A percentile compares a stretch with the other conserved stretches of the same genome.
These are phyloP conservation scores for Ctena decussata DNA, from an alignment of 2,888 invertebrate species.

Conservation along the genomic window DNA sequence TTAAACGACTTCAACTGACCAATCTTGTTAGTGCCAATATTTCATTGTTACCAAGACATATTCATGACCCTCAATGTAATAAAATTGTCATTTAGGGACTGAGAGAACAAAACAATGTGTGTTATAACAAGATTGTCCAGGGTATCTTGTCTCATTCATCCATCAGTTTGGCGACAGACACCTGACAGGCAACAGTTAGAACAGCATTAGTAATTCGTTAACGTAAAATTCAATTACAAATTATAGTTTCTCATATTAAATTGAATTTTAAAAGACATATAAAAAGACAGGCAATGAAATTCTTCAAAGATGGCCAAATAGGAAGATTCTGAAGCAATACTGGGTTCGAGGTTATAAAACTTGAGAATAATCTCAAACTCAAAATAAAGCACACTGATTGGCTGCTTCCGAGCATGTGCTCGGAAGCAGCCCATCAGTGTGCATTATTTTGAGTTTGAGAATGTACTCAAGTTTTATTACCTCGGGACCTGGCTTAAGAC, in stretches of 20 bases:
- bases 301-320: too few relatives aligned
- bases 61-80: conserved; percentile 10
- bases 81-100: conserved; percentile 1
- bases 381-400: too few relatives aligned
- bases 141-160: background rate
- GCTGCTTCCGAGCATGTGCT: too few relatives aligned
- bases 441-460: too few relatives aligned
- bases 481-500: too few relatives aligned
- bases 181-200: background rate
- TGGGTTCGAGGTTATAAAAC: too few relatives aligned
- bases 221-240: background rate
- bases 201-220: background rate
- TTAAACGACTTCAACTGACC: background rate
- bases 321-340: too few relatives aligned
- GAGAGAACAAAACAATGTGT: background rate
- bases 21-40: conserved; percentile 11
- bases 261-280: too few relatives aligned
- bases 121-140: background rate
- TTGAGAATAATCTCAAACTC: too few relatives aligned
- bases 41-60: conserved; percentile 3
- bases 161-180: background rate
- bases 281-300: too few relatives aligned
- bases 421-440: too few relatives aligned
- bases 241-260: background rate
- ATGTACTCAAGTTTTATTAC: too few relatives aligned